Base-by-base conservation (phyloP, 2,113 vertebrate species). In the Benitochromis conjunctus region DNA sequence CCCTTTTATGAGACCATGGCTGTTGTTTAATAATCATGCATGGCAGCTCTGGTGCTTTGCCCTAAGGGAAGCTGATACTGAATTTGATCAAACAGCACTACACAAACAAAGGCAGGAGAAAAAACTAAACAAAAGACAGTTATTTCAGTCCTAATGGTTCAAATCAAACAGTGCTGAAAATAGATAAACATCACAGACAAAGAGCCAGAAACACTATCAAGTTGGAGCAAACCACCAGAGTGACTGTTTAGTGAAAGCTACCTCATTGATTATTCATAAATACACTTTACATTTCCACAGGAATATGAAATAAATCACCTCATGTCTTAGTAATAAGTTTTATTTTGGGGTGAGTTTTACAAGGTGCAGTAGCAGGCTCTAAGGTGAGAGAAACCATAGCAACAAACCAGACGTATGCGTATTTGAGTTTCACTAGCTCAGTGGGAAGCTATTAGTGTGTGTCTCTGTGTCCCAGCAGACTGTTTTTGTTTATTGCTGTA, bases 351-450 rank as follows among this genome's bases (percentile, higher is more conserved):
- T n/a, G 31, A 34, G 43, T 76, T 89, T 81, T 82, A 76, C 34
- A 57, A 60, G 76, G 60, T 51, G 80, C 81, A 41, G 56, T 64
- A 88, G 66, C 74, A 87, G 82, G n/a, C 51, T 1, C 31, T 76
- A 86, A 85, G 79, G 81, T 93, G 86, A 60, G 76, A 31, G 92
- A 94, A 93, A 91, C 91, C 93, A 94, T 94, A 80, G 94, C 86
- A 95, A 94, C 90, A 82, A 88, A 87, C 55, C 84, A 92, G 90
- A 89, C 83, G 56, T 87, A 86, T 85, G 85, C 13, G 24, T 85
- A 82, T 57, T 53, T 48, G 60, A 80, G 81, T 94, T 94, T 83
- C 89, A 91, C 74, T 84, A 56, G 81, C 83, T 95, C 80, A 93
- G 19, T 66, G 48, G 74, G 81, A 91, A 92, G 89, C 66, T 88